Conservation (phyloP, 2,797 vertebrate species). For the Halcyon smyrnensis region DNA sequence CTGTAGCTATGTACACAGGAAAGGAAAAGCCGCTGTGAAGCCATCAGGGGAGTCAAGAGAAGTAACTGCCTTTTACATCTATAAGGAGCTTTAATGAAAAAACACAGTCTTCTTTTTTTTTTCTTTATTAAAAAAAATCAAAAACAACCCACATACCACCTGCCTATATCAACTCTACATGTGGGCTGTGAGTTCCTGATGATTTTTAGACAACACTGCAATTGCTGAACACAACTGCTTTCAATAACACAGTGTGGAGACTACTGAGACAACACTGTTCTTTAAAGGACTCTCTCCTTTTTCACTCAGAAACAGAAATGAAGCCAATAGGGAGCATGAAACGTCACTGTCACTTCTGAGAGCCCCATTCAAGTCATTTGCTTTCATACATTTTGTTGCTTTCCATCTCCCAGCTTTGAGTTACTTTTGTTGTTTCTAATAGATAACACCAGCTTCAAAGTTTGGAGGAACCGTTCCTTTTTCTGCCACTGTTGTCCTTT, state of each 20-base stretch:
- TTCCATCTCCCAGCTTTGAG: constrained; percentile 22
- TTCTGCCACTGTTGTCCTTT: not conserved
- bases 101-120: not conserved
- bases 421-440: constrained; percentile 38
- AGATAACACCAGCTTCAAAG: constrained; percentile 44
- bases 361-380: constrained; percentile 13
- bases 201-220: not conserved
- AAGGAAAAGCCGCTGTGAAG: not conserved
- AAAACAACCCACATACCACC: not conserved
- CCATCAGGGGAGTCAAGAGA: not conserved
- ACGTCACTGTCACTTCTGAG: not conserved
- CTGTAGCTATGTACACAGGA: not conserved
- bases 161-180: not conserved
- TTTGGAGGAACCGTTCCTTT: not conserved
- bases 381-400: constrained; percentile 30
- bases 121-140: not conserved
- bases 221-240: not conserved
- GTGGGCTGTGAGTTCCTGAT: not conserved
- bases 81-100: not conserved
- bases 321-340: not conserved
- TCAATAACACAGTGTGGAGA: not conserved
- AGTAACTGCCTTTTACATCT: not conserved
- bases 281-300: not conserved
- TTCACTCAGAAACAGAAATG: not conserved
- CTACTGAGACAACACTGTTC: not conserved